Conservation (phyloP, 2,797 vertebrate genomes). For the Pagetopsis macropterus region DNA sequence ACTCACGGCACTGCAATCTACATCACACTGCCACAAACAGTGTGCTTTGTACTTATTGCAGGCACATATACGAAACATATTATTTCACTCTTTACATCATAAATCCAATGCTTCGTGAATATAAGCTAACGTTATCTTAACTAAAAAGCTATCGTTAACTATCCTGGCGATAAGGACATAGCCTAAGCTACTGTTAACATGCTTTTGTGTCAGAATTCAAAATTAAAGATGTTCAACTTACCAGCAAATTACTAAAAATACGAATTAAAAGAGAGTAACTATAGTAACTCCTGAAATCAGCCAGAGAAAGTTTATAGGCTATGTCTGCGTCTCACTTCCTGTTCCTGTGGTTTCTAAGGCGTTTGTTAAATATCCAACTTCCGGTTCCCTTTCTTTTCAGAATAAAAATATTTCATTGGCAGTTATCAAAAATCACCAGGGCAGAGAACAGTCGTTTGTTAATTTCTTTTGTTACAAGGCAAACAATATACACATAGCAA, state of each 20-base stretch:
- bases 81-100: neutral
- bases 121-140: neutral
- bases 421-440: too few relatives aligned
- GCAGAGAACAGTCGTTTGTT: fast-evolving
- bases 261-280: neutral
- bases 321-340: slow-evolving; percentile 42
- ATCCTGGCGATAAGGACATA: neutral
- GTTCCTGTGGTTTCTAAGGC: neutral
- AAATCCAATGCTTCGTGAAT: neutral
- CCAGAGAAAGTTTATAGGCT: neutral
- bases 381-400: slow-evolving; percentile 15
- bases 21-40: too few relatives aligned
- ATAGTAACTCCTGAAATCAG: neutral
- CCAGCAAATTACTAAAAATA: neutral
- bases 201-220: fast-evolving
- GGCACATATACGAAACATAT: too few relatives aligned
- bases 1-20: neutral
- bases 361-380: neutral
- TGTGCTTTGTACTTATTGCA: too few relatives aligned
- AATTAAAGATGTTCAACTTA: neutral
- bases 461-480: too few relatives aligned
- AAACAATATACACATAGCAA: too few relatives aligned
- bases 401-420: neutral
- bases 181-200: neutral
- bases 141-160: slow-evolving; percentile 1